Percentiles rank a stretch among this genome's conserved stretches.
Conservation (phyloP, 2,888 invertebrate species). For the Rhogogaster chlorosoma region DNA sequence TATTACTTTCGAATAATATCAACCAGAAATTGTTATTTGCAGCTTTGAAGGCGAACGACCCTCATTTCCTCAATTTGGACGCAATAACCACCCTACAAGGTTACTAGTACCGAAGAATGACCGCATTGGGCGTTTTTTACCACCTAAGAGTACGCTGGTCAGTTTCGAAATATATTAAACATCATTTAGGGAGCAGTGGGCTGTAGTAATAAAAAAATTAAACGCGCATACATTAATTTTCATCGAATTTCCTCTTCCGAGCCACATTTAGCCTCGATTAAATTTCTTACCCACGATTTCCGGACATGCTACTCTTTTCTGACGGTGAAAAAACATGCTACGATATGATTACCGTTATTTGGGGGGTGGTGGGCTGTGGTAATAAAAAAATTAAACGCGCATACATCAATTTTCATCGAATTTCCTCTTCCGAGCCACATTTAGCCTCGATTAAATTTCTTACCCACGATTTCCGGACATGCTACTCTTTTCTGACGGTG, state of each 20-base stretch:
- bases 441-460: not conserved
- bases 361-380: not conserved
- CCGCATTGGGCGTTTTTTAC: not conserved
- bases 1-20: conserved; percentile 10
- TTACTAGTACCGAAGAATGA: not conserved
- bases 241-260: not conserved
- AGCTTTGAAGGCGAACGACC: not conserved
- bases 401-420: not conserved
- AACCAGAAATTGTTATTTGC: not conserved
- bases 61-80: not conserved
- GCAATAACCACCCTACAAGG: not conserved
- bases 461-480: not conserved
- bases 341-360: too few relatives aligned
- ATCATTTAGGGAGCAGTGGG: not conserved
- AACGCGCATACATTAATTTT: not conserved
- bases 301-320: not conserved
- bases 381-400: not conserved
- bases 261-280: not conserved
- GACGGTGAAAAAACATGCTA: too few relatives aligned
- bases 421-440: not conserved
- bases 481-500: too few relatives aligned
- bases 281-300: not conserved
- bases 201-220: not conserved
- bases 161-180: not conserved
- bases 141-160: not conserved